phyloP scores from a whole-genome alignment of 2,888 invertebrate species.

The Margaritifera margaritifera region DNA sequence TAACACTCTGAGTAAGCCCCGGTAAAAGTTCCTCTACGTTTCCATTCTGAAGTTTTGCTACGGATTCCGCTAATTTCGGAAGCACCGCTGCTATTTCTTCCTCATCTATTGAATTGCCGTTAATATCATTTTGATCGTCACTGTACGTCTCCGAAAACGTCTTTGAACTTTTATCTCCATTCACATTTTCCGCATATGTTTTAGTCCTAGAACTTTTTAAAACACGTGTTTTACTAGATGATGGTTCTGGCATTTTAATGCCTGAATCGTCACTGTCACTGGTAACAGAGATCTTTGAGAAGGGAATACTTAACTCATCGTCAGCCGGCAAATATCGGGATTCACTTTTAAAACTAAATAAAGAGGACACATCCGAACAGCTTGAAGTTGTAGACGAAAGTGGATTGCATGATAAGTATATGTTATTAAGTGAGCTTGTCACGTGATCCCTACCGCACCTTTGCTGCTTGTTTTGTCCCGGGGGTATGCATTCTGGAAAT shows the following conservation, averaged over 20 bases:
- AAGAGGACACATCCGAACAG: no score
- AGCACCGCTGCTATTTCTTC: slow-evolving; percentile 30
- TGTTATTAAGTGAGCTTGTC: no score
- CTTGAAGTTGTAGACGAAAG: no score
- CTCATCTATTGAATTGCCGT: slow-evolving; percentile 31
- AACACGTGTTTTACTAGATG: no score
- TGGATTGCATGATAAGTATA: no score
- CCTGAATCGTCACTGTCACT: neutral
- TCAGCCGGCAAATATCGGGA: neutral
- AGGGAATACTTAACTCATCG: slow-evolving; percentile 2
- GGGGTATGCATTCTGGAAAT: no score
- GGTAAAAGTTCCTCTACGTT: slow-evolving; percentile 48
- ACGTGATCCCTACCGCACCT: no score
- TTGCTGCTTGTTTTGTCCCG: no score
- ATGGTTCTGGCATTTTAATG: neutral
- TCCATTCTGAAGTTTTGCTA: slow-evolving; percentile 39
- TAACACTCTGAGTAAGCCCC: slow-evolving; percentile 47
- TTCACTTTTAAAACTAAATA: no score
- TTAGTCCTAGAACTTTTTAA: neutral
- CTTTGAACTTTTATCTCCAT: slow-evolving; percentile 2
- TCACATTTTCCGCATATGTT: neutral
- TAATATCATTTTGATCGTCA: slow-evolving; percentile 19
- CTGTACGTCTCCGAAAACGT: neutral
- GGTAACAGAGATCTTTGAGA: slow-evolving; percentile 1
- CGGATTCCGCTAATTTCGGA: slow-evolving; percentile 38